These are phyloP conservation scores for Hydrozoanthus tunicans DNA, from an alignment of 64 coral and sea anemone species.

Conservation along the genomic window DNA sequence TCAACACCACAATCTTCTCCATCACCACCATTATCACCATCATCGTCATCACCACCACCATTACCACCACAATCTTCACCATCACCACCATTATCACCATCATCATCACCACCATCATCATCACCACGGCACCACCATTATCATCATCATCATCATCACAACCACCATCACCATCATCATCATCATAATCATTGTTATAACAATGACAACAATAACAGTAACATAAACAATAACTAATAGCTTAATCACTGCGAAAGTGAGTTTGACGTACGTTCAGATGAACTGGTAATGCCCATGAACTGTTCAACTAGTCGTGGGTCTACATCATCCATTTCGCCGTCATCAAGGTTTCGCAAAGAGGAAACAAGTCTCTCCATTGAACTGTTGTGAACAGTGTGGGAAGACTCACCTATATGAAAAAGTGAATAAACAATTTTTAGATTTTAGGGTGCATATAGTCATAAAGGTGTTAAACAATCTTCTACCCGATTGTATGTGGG, in stretches of 20 bases:
- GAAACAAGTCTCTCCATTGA: conserved; percentile 32
- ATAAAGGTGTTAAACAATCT: no score
- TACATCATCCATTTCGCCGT: not conserved
- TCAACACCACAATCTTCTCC: not conserved
- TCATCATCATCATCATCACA: no score
- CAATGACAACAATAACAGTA: no score
- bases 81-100: not conserved
- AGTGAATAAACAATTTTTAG: not conserved
- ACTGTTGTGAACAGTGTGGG: not conserved
- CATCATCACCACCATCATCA: not conserved
- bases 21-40: not conserved
- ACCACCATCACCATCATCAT: no score
- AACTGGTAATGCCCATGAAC: conserved; percentile 26
- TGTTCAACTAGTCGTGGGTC: conserved; percentile 11
- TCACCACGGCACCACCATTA: no score
- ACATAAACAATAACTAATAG: no score
- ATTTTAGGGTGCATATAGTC: not conserved
- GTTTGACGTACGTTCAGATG: conserved; percentile 40
- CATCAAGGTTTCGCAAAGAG: not conserved
- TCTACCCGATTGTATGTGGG: no score
- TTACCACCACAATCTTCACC: not conserved
- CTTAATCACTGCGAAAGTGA: not conserved
- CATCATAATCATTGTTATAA: no score
- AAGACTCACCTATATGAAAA: conserved; percentile 9
- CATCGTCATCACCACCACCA: not conserved